Percentiles rank a stretch among this genome's conserved stretches.
Evolutionary conservation across 2,113 vertebrate species (phyloP).

Genomic region (Promerops cafer): DNA sequence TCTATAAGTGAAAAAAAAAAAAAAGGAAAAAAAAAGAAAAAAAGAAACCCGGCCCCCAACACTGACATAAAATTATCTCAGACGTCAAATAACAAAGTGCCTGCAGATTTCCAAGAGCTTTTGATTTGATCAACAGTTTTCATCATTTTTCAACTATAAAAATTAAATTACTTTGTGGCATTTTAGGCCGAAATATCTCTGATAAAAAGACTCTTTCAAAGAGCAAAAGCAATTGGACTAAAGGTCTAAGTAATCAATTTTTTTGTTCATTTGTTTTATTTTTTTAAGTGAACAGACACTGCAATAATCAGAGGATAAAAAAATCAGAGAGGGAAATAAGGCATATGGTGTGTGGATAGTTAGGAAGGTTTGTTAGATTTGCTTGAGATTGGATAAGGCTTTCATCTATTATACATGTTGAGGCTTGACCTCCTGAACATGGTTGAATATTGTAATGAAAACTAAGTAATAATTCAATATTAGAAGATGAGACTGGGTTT

Average conservation of each 20-base stretch:
- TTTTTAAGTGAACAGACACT: neutral
- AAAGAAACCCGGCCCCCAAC: neutral
- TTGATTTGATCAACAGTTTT: neutral
- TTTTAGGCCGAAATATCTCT: neutral
- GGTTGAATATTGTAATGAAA: neutral
- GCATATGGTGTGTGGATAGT: neutral
- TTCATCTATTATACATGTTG: fast-evolving
- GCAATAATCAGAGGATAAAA: neutral
- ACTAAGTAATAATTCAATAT: neutral
- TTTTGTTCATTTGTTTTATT: neutral
- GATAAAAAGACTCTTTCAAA: neutral
- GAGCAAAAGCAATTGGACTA: neutral
- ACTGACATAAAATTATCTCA: neutral
- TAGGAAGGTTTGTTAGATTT: neutral
- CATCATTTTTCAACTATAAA: neutral
- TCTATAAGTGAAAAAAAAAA: neutral
- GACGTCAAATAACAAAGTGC: neutral
- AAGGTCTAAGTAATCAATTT: neutral
- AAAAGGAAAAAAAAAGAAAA: neutral
- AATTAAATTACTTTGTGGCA: neutral
- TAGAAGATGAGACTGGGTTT: neutral
- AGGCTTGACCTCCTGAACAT: neutral
- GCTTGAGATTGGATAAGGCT: neutral
- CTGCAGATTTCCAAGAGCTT: neutral
- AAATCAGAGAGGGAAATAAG: neutral